phyloP scores from a whole-genome alignment of 2,797 vertebrate species.

The Emydoidea blandingii region DNA sequence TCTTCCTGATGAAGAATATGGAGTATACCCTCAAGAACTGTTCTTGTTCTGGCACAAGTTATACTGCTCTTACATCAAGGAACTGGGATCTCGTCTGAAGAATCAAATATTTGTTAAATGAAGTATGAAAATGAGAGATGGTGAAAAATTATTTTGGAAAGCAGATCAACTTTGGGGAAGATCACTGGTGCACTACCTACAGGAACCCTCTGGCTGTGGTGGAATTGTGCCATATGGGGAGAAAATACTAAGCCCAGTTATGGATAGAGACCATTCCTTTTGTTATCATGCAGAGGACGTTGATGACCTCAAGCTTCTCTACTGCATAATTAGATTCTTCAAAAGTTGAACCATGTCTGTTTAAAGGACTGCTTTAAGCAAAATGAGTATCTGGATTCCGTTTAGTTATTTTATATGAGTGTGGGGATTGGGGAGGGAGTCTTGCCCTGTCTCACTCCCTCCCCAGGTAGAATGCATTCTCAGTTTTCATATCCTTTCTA shows the following conservation, averaged over 20 bases:
- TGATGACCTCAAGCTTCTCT: not conserved
- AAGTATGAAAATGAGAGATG: not conserved
- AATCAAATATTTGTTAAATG: not conserved
- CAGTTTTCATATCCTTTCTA: not conserved
- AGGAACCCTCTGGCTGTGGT: not conserved
- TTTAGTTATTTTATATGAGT: not conserved
- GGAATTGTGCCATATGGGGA: not conserved
- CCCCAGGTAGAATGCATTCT: not conserved
- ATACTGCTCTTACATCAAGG: not conserved
- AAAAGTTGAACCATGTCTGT: not conserved
- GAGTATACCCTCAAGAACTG: not conserved
- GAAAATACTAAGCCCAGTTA: not conserved
- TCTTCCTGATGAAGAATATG: not conserved
- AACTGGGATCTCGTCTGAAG: not conserved
- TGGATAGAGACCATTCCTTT: not conserved
- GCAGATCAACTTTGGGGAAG: not conserved
- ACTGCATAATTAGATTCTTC: not conserved
- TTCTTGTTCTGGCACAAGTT: not conserved
- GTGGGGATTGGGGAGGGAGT: too few species aligned
- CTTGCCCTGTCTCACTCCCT: not conserved
- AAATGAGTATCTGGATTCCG: not conserved
- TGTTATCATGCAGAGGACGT: not conserved
- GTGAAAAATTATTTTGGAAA: not conserved
- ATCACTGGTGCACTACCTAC: not conserved
- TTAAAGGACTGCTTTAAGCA: not conserved